Evolutionary conservation across 2,797 vertebrate species (phyloP), one percentile per base, ranked within the genome.

Genomic region (Sebastes paucispinis): DNA sequence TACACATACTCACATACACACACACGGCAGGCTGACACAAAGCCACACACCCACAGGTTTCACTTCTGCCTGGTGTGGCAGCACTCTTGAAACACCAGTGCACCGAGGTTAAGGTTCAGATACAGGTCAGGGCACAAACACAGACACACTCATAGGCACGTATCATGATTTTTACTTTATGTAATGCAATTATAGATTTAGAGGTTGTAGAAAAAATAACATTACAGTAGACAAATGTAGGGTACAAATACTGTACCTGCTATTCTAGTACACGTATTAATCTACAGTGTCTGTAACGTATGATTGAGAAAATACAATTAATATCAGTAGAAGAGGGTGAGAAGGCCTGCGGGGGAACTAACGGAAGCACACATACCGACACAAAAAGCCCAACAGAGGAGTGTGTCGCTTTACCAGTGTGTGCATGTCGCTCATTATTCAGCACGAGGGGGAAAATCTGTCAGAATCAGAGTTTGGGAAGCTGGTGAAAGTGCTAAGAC

Each of bases 61-160:
- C 96, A 96, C 93, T 96, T 96, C 95, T 96, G 94, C 93, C 88
- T 95, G 78, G 92, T 94, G 94, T 95, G 95, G 94, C 94, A 95
- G 94, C 82, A 78, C 79, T 92, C 90, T 91, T 89, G 89, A 92
- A 94, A 95, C 91, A 89, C 82, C 82, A 91, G 73, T 88, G 87
- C 85, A 92, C 89, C 9, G 8, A 91, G 92, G 92, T 94, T 83
- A 94, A 78, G 91, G 96, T 95, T 96, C 95, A 96, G 25, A 29
- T 3, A 66, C 77, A 92, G 95, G 95, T 95, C 94, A 94, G 47
- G 87, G 75, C 85, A 83, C 77, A 79, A 4, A 57, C 75, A 82
- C 50, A 81, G 71, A 65, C 63, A 73, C 67, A 72, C 63, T 50
- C 50, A 78, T 31, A 72, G 68, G 63, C 20, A 57, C 18, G 65